Evolutionary conservation across 2,797 vertebrate species (phyloP).

Genomic region (Ispidina picta): DNA sequence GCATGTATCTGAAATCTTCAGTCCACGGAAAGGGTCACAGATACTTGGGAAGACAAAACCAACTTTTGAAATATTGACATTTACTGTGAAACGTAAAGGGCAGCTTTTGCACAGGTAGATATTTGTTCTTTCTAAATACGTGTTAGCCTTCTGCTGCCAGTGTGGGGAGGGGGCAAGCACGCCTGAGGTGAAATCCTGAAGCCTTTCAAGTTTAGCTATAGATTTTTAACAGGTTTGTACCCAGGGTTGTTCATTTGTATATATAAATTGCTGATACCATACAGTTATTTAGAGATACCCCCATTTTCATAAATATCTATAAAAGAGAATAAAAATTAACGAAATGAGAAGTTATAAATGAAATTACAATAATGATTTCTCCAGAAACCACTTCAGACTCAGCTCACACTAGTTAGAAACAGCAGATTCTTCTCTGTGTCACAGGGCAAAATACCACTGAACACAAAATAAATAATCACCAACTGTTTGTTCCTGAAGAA

Average conservation of each 20-base stretch:
- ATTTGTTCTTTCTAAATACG: slow-evolving; percentile 50
- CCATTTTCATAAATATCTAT: slow-evolving; percentile 13
- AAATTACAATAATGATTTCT: slow-evolving; percentile 35
- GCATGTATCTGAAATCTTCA: not conserved
- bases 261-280: not conserved
- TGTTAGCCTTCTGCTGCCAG: not conserved
- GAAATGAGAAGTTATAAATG: not conserved
- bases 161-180: not conserved
- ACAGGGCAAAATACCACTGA: not conserved
- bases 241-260: slow-evolving; percentile 10
- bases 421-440: not conserved
- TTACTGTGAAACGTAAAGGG: slow-evolving; percentile 46
- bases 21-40: not conserved
- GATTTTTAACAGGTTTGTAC: slow-evolving; percentile 56
- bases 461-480: not conserved
- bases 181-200: not conserved
- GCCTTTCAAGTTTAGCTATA: not conserved
- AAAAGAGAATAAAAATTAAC: not conserved
- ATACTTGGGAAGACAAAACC: slow-evolving; percentile 12
- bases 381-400: not conserved
- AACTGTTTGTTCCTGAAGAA: not conserved
- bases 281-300: not conserved
- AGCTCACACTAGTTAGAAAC: not conserved
- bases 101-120: slow-evolving; percentile 43
- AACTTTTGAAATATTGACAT: slow-evolving; percentile 39